phyloP scores from a whole-genome alignment of 2,113 vertebrate genomes.

The Hypanus sabinus region DNA sequence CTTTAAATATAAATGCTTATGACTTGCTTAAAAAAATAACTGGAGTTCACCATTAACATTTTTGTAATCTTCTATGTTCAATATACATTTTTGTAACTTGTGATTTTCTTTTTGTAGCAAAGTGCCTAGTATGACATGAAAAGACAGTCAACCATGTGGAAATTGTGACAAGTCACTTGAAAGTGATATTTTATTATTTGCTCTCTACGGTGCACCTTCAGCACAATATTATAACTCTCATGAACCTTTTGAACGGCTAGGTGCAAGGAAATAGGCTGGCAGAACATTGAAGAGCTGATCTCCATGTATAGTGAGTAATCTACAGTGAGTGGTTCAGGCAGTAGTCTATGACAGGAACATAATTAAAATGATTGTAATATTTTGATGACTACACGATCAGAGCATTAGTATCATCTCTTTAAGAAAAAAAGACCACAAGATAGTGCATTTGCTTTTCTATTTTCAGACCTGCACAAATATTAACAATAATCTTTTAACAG shows the following conservation, averaged over 20 bases:
- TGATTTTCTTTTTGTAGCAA: conserved; percentile 25
- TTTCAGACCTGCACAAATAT: neutral
- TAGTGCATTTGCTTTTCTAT: neutral
- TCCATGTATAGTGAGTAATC: neutral
- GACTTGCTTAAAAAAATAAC: conserved; percentile 39
- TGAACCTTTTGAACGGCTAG: neutral
- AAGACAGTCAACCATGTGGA: conserved; percentile 9
- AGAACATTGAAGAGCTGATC: neutral
- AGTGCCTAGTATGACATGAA: conserved; percentile 39
- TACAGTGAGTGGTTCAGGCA: neutral
- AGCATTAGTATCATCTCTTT: no score
- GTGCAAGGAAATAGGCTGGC: neutral
- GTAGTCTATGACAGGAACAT: neutral
- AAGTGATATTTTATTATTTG: neutral
- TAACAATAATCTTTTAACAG: neutral
- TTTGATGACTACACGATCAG: neutral
- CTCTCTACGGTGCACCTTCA: neutral
- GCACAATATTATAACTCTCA: neutral
- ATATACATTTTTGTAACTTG: conserved; percentile 39
- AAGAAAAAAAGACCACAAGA: neutral
- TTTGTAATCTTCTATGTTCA: conserved; percentile 30
- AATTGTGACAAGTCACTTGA: neutral
- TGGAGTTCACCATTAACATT: conserved; percentile 7
- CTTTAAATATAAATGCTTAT: conserved; percentile 38
- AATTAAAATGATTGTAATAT: neutral